These are phyloP conservation scores for Astur gentilis DNA, from an alignment of 2,113 vertebrate species.

Conservation along the genomic window DNA sequence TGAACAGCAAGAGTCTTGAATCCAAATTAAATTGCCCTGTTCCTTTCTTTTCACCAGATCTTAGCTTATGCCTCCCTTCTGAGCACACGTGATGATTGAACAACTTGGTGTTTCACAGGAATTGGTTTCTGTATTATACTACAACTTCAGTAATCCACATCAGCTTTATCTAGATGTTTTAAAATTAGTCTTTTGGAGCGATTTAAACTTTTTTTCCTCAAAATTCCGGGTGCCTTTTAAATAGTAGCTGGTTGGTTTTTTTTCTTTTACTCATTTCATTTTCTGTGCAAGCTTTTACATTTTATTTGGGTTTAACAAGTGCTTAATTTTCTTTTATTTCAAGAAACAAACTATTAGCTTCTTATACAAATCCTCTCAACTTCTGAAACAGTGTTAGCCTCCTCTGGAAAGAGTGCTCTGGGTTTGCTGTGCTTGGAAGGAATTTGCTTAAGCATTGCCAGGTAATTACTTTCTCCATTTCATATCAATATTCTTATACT, in stretches of 20 bases:
- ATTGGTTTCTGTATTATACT: background rate
- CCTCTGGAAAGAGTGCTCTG: background rate
- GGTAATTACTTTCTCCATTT: slow-evolving; percentile 41
- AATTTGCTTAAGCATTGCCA: slow-evolving; percentile 12
- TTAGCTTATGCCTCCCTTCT: background rate
- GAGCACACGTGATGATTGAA: fast-evolving
- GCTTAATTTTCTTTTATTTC: background rate
- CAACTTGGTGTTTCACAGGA: background rate
- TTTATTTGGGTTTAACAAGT: background rate
- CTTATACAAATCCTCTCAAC: background rate
- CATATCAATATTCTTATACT: slow-evolving; percentile 1
- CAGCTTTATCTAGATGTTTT: background rate
- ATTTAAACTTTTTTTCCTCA: background rate
- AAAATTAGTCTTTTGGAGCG: background rate
- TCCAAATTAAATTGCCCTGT: background rate
- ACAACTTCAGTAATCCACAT: background rate
- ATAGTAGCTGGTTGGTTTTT: background rate
- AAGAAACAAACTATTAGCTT: background rate
- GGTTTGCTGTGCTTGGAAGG: slow-evolving; percentile 14
- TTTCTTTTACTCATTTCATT: background rate
- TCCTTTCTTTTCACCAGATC: background rate
- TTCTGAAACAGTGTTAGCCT: background rate
- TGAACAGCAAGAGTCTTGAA: background rate
- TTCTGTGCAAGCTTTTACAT: background rate
- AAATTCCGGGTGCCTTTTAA: background rate